Base-by-base conservation (phyloP, 1,140 invertebrate genomes). In the Battus philenor region DNA sequence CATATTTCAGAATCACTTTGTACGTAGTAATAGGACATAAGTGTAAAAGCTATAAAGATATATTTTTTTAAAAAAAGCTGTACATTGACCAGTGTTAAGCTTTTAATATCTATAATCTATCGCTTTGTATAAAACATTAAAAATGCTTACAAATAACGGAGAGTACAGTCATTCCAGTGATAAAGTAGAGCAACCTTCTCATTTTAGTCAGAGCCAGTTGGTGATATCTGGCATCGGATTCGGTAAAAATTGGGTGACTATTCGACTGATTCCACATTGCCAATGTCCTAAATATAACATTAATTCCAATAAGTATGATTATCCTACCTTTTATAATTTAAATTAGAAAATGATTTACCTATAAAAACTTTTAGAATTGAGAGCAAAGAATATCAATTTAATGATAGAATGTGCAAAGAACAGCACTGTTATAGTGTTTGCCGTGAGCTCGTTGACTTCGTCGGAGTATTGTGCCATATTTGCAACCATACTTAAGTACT, bases 221-320 rank as follows among this genome's bases (percentile, higher is more conserved):
- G 61, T 94, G 92, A 74, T 93, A 93, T 8, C 88, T 81, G 0
- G 91, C 91, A 64, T 94, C 92, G 1, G 93, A 94, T 65, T 95
- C 93, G n/a, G 92, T 90, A 63, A 95, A 95, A 9, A 95, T 61
- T 0, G 93, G 93, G 86, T 95, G 93, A 29, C 91, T 91, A 68
- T 95, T 95, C 0, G 91, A 90, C 78, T 93, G 92, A 65, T 93
- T 94, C 93, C 93, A 94, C 50, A 93, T 91, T 4, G 89, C 92
- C 6, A 93, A 63, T 0, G 91, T 93, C 64, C 91, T 90, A 43
- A 12, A 61, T 51, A 17, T 47, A 49, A 15, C 47, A 11, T 30
- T 7, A 1, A 9, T 12, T 10, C 10, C 5, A 7, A 22, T 1
- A 10, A 22, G 20, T 6, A 20, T 9, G 10, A 9, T 17, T 33